phyloP scores from a whole-genome alignment of 2,113 vertebrate species.

The Rhineura floridana region DNA sequence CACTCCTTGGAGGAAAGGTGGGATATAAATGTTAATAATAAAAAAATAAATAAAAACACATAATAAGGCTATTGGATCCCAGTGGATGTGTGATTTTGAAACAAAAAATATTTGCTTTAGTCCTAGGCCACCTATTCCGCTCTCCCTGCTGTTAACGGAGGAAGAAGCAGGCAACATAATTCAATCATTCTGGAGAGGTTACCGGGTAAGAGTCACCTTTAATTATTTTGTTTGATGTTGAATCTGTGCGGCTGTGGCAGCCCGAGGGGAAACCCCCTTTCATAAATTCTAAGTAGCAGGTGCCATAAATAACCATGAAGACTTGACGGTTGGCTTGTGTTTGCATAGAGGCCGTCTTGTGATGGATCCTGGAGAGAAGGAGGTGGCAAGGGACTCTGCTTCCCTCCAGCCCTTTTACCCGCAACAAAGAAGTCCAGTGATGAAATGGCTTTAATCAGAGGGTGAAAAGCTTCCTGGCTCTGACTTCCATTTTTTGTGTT shows the following conservation, averaged over 20 bases:
- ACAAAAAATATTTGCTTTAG: conserved; percentile 68
- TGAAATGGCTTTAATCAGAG: neutral
- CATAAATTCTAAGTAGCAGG: conserved; percentile 59
- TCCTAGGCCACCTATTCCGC: conserved; percentile 74
- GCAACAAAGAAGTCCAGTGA: neutral
- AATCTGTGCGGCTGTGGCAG: conserved; percentile 51
- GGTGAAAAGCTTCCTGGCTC: neutral
- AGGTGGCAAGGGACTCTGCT: conserved; percentile 23
- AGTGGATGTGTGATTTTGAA: neutral
- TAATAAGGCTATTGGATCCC: too few relatives aligned
- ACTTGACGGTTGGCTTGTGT: conserved; percentile 57
- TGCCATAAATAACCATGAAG: conserved; percentile 56
- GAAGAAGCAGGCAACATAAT: conserved; percentile 82
- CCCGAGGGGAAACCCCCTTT: conserved; percentile 57
- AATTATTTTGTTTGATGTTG: conserved; percentile 51
- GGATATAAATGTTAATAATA: too few relatives aligned
- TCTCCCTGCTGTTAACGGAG: conserved; percentile 81
- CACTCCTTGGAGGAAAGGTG: too few relatives aligned
- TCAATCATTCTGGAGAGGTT: conserved; percentile 94
- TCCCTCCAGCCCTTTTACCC: conserved; percentile 9
- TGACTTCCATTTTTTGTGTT: neutral
- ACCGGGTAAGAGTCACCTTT: conserved; percentile 80
- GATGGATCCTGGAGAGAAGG: conserved; percentile 45
- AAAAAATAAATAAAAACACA: too few relatives aligned
- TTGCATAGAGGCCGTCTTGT: conserved; percentile 49